Evolutionary conservation across 2,888 invertebrate genomes (phyloP).

Genomic region (Acanthococcus lagerstroemiae): DNA sequence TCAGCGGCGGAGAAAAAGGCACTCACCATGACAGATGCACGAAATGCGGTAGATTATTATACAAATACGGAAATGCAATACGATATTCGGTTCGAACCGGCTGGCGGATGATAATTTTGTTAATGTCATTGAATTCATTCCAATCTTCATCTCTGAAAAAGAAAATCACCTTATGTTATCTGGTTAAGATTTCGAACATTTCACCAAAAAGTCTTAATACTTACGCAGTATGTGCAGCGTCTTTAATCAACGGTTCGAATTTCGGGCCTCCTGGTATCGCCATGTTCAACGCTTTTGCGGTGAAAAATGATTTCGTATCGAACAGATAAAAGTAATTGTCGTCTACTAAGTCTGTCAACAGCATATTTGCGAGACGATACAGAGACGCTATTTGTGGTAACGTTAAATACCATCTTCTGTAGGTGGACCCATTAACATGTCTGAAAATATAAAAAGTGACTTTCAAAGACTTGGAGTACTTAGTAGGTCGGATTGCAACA

Average conservation of each 20-base stretch:
- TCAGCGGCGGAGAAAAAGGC: no score
- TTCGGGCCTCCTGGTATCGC: conserved; percentile 99
- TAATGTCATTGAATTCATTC: conserved; percentile 99
- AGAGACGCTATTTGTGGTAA: conserved; percentile 96
- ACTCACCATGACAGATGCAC: conserved; percentile 96
- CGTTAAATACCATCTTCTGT: conserved; percentile 89
- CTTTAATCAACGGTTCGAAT: conserved; percentile 98
- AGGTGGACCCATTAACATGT: conserved; percentile 91
- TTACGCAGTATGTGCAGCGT: conserved; percentile 86
- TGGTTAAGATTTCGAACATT: neutral
- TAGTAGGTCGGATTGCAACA: neutral
- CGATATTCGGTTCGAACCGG: conserved; percentile 98
- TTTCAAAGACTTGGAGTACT: neutral
- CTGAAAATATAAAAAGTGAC: conserved; percentile 42
- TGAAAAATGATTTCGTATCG: conserved; percentile 98
- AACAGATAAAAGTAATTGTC: conserved; percentile 98
- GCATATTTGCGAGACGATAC: conserved; percentile 93
- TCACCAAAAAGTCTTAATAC: conserved; percentile 37
- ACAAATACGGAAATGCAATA: conserved; percentile 97
- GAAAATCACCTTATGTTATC: conserved; percentile 17
- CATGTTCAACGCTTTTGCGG: conserved; percentile 98
- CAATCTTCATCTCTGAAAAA: conserved; percentile 88
- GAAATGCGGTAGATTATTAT: conserved; percentile 97
- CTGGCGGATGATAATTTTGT: conserved; percentile 98
- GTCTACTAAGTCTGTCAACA: conserved; percentile 95